phyloP scores from a whole-genome alignment of 2,113 vertebrate genomes.

The Neogobius melanostomus region DNA sequence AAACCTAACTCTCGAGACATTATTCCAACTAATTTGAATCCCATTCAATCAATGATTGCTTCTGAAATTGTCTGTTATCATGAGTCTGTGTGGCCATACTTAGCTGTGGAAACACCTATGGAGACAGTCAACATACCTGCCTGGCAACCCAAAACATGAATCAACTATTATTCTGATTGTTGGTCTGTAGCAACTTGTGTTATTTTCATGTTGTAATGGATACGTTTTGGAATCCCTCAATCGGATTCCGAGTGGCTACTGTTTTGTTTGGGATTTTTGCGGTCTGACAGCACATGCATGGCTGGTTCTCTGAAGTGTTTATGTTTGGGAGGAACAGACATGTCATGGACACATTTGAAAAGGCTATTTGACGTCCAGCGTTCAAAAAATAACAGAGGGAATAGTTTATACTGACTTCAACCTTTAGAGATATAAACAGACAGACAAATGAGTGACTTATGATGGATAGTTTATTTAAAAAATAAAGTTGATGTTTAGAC shows the following conservation, averaged over 20 bases:
- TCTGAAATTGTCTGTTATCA: slow-evolving; percentile 34
- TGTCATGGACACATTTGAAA: slow-evolving; percentile 13
- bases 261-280: slow-evolving; percentile 54
- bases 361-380: background rate
- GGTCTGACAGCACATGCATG: slow-evolving; percentile 42
- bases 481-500: background rate
- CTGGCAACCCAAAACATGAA: slow-evolving; percentile 3
- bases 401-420: background rate
- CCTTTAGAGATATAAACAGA: background rate
- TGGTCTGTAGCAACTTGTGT: background rate
- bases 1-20: slow-evolving; percentile 15
- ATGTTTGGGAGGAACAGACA: slow-evolving; percentile 12
- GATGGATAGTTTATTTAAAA: background rate
- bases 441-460: background rate
- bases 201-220: slow-evolving; percentile 1
- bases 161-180: slow-evolving; percentile 2
- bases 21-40: slow-evolving; percentile 20
- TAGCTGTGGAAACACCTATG: slow-evolving; percentile 9
- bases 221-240: slow-evolving; percentile 22
- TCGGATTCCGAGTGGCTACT: slow-evolving; percentile 41
- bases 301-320: slow-evolving; percentile 36
- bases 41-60: slow-evolving; percentile 9
- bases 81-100: slow-evolving; percentile 16
- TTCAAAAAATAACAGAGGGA: background rate
- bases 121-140: slow-evolving; percentile 15